phyloP scores from a whole-genome alignment of 2,888 invertebrate genomes.

The Dryomyza anilis region DNA sequence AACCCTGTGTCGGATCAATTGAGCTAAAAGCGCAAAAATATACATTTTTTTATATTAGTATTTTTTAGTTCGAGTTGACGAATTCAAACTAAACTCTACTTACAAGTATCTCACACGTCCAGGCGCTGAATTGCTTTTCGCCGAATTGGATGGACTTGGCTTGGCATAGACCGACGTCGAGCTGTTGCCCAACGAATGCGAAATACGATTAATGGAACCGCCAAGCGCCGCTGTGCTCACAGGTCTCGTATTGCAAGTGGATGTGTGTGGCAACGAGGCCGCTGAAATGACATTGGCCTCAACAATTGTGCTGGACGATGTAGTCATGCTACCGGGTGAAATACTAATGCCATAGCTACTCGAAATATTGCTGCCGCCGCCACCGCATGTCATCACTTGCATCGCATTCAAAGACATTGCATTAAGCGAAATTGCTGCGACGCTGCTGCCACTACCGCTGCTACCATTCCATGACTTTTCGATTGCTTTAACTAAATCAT shows the following conservation, averaged over 20 bases:
- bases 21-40: conserved; percentile 46
- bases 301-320: conserved; percentile 53
- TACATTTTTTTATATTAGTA: not conserved
- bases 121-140: conserved; percentile 62
- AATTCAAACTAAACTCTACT: no score
- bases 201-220: conserved; percentile 55
- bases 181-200: conserved; percentile 61
- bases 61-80: conserved; percentile 32
- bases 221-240: conserved; percentile 49
- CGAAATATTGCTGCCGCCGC: conserved; percentile 33
- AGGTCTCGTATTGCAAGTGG: conserved; percentile 50
- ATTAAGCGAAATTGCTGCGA: not conserved
- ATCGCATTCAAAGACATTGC: not conserved
- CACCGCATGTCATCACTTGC: no score
- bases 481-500: conserved; percentile 67
- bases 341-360: conserved; percentile 32
- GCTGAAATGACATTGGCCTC: conserved; percentile 41
- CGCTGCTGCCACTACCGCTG: conserved; percentile 31
- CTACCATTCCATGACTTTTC: conserved; percentile 75
- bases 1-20: conserved; percentile 60
- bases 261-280: conserved; percentile 45
- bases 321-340: conserved; percentile 30
- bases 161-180: conserved; percentile 60
- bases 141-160: conserved; percentile 61
- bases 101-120: conserved; percentile 56